Evolutionary conservation across 2,797 vertebrate genomes (phyloP), one percentile per base, ranked within the genome.

Genomic region (Coendou prehensilis): DNA sequence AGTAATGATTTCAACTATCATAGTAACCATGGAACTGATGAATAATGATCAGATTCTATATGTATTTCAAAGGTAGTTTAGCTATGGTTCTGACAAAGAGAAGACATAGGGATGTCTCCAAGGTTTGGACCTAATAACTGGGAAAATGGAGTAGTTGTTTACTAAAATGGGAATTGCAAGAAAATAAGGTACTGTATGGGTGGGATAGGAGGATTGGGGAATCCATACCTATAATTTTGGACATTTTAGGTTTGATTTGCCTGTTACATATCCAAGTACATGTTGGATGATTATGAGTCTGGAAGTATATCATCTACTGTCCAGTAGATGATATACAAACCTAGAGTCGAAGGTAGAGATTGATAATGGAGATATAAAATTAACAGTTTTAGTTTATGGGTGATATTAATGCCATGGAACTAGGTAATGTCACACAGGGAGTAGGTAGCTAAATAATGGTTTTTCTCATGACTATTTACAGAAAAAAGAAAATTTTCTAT

Each of bases 401-500:
- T 88, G 26, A 54, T 89, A 87, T n/a, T 78, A 88, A 88, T 91
- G 47, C 75, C 15, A 15, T 94, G 56, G 41, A 18, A 71, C 76
- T 91, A 71, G 18, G 45, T 82, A 50, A 80, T 13, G 26, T 94
- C 87, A 87, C 20, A 7, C 47, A 22, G 50, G 47, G 6, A 89
- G 1, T 91, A 4, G 14, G 61, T 87, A 93, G 26, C 45, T 92
- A 87, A 71, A 78, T 73, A 85, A 81, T 91, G 54, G 86, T 73
- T 18, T n/a, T 79, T 91, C 64, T 52, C 22, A 8, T 78, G 26
- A 75, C 13, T 26, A 69, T 93, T 93, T 64, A 95, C 71, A 96
- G 23, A 89, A 37, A 37, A 96, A 83, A 93, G 83, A 95, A 76
- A 56, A 82, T 86, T 96, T 92, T 33, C 9, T 87, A 10, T 95